Evolutionary conservation across 2,113 vertebrate species (phyloP), one percentile per base, ranked within the genome.

Genomic region (Progne subis): DNA sequence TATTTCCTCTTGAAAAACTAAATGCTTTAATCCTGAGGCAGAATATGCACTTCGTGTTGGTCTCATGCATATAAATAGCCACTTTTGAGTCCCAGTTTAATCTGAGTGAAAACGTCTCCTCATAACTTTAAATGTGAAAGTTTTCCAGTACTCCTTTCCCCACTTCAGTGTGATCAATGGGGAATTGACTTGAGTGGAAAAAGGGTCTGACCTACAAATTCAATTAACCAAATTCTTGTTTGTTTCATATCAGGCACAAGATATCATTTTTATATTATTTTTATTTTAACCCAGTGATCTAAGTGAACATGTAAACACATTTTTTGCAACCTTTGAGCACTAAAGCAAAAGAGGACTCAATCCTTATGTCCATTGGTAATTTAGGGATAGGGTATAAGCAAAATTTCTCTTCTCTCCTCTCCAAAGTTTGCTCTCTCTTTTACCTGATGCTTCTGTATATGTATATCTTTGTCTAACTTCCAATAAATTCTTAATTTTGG

Each of bases 31-130:
- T 94, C 96, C 95, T 95, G 34, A 92, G 97, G 96, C 96, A 95
- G 87, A 98, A 98, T 96, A 95, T 95, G 86, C 93, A 97, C 95
- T 97, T 95, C 97, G 47, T 85, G 50, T 91, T 94, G 77, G 75
- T 86, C 80, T 74, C 81, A 96, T 94, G 93, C 85, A 95, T 90
- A 61, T 94, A 96, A 69, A 80, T 90, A 94, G 79, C 69, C 93
- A 55, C 80, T 96, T 96, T 59, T 89, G 67, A 87, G 76, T 84
- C 43, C n/a, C 85, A 88, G 57, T 87, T 96, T 91, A 91, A 83
- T 92, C 64, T 71, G 77, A 86, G 79, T 81, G 74, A 74, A 92
- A 95, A 90, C 3, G 0, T 67, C 47, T 88, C 32, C 41, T 84
- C 25, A 37, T n/a, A 90, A 63, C 13, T 78, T 56, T 82, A 88